These are phyloP conservation scores for Nesospiza acunhae DNA, from an alignment of 2,113 vertebrate species.

Conservation along the genomic window DNA sequence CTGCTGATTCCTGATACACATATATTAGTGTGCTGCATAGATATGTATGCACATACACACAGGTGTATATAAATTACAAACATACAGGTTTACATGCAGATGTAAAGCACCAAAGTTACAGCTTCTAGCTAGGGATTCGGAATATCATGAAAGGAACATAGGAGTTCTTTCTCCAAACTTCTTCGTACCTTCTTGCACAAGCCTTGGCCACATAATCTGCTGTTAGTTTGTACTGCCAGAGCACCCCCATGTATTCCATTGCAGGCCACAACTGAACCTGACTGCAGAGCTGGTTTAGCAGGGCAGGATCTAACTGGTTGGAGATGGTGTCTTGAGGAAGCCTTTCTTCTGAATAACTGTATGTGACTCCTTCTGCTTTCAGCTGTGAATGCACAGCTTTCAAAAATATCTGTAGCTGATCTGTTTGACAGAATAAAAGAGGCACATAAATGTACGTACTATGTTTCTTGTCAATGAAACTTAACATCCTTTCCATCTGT, in stretches of 20 bases:
- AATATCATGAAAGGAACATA: not conserved
- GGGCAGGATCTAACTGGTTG: conserved; percentile 47
- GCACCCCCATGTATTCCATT: conserved; percentile 83
- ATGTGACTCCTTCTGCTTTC: conserved; percentile 76
- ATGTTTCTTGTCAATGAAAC: not conserved
- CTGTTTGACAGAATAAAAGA: conserved; percentile 53
- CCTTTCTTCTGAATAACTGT: conserved; percentile 24
- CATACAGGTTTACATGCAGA: not conserved
- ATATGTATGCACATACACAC: not conserved
- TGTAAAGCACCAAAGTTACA: not conserved
- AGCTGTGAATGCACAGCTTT: conserved; percentile 78
- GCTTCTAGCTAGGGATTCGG: not conserved
- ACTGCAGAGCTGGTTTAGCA: conserved; percentile 80
- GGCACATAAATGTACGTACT: not conserved
- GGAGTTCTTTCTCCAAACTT: not conserved
- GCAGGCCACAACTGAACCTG: conserved; percentile 89
- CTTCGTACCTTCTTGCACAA: conserved; percentile 66
- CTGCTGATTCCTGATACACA: not conserved
- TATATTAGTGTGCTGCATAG: rapidly evolving
- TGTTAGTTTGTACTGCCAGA: conserved; percentile 88
- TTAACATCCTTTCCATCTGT: not conserved
- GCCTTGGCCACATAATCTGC: conserved; percentile 76
- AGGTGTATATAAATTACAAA: not conserved
- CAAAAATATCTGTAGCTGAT: conserved; percentile 77
- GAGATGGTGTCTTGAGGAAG: conserved; percentile 14